These are phyloP conservation scores for Nomada fabriciana DNA, from an alignment of 2,888 invertebrate species.

Conservation along the genomic window DNA sequence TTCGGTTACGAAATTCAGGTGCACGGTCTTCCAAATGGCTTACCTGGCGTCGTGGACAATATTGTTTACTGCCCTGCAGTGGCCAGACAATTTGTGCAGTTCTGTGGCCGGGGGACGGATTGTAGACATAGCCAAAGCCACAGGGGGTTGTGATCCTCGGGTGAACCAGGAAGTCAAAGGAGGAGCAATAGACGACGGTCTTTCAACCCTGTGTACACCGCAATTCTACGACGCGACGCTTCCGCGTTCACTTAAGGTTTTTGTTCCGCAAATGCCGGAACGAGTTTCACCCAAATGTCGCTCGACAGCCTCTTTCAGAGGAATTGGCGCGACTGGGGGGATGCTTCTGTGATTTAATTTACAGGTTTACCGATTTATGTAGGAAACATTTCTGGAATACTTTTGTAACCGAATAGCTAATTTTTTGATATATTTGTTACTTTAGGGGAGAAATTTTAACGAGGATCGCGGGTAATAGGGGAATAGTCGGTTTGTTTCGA, in stretches of 20 bases:
- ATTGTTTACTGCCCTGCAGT: conserved; percentile 43
- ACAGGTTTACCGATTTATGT: not conserved
- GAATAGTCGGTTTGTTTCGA: too few relatives aligned
- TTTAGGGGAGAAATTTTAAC: too few relatives aligned
- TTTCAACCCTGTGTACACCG: conserved; percentile 56
- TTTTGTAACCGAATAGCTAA: too few relatives aligned
- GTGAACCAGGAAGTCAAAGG: conserved; percentile 69
- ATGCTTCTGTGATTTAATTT: not conserved
- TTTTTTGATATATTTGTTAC: too few relatives aligned
- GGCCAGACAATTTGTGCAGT: conserved; percentile 69
- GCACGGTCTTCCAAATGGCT: conserved; percentile 66
- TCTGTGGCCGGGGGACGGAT: conserved; percentile 74
- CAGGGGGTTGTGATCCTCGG: conserved; percentile 56
- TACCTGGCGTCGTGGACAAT: conserved; percentile 62
- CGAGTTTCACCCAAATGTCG: conserved; percentile 48
- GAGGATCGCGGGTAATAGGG: too few relatives aligned
- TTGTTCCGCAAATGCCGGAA: conserved; percentile 38
- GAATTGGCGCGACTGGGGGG: not conserved
- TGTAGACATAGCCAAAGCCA: conserved; percentile 52
- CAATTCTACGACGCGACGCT: conserved; percentile 66
- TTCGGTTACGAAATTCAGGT: conserved; percentile 79
- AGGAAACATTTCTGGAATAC: not conserved
- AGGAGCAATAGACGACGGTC: conserved; percentile 20
- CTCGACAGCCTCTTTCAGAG: not conserved
- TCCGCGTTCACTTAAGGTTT: conserved; percentile 41